Base-by-base conservation (phyloP, 2,113 vertebrate genomes). In the Lepisosteus osseus region DNA sequence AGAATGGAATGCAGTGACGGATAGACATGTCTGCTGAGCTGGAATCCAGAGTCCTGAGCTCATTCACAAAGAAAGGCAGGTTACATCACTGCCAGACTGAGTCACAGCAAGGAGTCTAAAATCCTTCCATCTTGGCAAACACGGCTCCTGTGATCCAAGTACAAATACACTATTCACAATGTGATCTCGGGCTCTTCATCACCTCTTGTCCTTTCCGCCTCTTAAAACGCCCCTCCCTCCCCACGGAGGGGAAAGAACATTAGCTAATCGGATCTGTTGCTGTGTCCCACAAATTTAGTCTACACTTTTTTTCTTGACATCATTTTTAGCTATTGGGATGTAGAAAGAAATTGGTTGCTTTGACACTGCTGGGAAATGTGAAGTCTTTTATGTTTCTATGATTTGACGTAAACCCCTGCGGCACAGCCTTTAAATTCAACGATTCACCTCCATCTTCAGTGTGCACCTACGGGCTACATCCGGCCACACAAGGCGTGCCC, bases 21-120 rank as follows among this genome's bases (percentile, higher is more conserved):
- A 74, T 15, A 42, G 70, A 73, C 70, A 66, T 78, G 68, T 72
- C 73, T 69, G 71, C 62, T 54, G 65, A 51, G 68, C 70, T 70
- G 67, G 75, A 79, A 74, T 77, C 75, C 78, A 75, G 70, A 61
- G 57, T 62, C 51, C 72, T 81, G 76, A 81, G 78, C 71, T 82
- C 78, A 84, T 78, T 75, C 59, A 70, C 68, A 64, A 68, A 81
- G 72, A 12, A 15, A 68, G 55, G 76, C 65, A 61, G 65, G 74
- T 80, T 79, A 78, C 78, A 78, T 75, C 77, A 81, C 63, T 72
- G 70, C 15, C 15, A 59, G 4, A 67, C 65, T 9, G 44, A 67
- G 71, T 73, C 65, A 56, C 29, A 1, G 29, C 29, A 29, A 29
- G 29, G 29, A 29, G n/a, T 61, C 47, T 13, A 47, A 65, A 15